These are phyloP conservation scores for Thereuonema tuberculata DNA, from an alignment of 1,140 invertebrate genomes.

Conservation along the genomic window DNA sequence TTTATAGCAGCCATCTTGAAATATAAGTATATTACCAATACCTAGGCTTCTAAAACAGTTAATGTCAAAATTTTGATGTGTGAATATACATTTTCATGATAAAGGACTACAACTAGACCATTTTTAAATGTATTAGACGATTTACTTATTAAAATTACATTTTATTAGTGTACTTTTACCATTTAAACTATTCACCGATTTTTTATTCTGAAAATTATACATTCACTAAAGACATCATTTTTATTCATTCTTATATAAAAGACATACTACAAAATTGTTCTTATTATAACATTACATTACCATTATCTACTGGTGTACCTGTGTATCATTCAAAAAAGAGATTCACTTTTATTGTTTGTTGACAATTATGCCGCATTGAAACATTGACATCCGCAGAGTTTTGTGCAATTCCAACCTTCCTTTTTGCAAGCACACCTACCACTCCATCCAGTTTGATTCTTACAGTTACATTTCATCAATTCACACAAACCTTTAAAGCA, in stretches of 20 bases:
- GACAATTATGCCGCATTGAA: not conserved
- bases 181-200: not conserved
- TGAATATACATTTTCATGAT: too few species aligned
- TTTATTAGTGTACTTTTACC: not conserved
- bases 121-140: not conserved
- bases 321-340: not conserved
- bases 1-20: too few species aligned
- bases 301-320: not conserved
- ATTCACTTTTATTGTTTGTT: not conserved
- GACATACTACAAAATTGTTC: not conserved
- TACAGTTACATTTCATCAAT: too few species aligned
- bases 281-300: not conserved
- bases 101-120: too few species aligned
- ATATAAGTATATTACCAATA: not conserved
- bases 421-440: not conserved
- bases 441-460: not conserved
- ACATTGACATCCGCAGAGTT: not conserved
- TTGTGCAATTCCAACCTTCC: too few species aligned
- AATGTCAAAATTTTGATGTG: not conserved
- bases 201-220: not conserved
- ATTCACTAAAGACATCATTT: not conserved
- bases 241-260: not conserved
- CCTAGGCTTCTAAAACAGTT: not conserved
- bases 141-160: not conserved
- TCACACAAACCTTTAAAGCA: not conserved